phyloP scores from a whole-genome alignment of 2,797 vertebrate species.

The Brotula barbata region DNA sequence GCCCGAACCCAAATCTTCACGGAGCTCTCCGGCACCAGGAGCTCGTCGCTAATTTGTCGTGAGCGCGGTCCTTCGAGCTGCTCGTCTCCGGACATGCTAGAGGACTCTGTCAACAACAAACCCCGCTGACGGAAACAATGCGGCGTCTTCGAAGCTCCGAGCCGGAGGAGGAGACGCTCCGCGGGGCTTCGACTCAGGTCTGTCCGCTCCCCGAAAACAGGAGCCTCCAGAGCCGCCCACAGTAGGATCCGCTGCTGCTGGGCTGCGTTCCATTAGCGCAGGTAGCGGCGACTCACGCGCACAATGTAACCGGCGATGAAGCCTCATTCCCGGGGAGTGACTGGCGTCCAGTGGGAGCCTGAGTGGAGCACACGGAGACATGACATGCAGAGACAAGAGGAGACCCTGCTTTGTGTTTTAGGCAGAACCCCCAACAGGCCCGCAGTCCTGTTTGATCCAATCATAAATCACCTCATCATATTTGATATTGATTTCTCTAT shows the following conservation, averaged over 20 bases:
- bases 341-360: constrained; percentile 46
- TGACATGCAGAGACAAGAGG: constrained; percentile 77
- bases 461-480: no score
- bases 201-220: neutral
- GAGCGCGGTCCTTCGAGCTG: neutral
- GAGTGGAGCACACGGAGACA: constrained; percentile 71
- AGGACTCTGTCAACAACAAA: constrained; percentile 23
- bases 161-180: constrained; percentile 46
- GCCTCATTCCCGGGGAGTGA: constrained; percentile 9
- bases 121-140: constrained; percentile 39
- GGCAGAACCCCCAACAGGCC: constrained; percentile 54
- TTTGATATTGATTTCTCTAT: neutral
- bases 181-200: constrained; percentile 57
- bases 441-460: no score
- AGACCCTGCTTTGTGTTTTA: constrained; percentile 66
- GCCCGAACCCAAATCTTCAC: constrained; percentile 27
- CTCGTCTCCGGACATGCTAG: constrained; percentile 30
- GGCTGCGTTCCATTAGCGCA: no score
- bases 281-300: neutral
- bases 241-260: neutral
- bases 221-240: neutral
- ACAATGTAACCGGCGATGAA: constrained; percentile 6
- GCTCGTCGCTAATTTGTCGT: neutral
- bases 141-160: constrained; percentile 10
- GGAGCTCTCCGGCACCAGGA: constrained; percentile 13